phyloP scores from a whole-genome alignment of 1,140 invertebrate genomes.

The Cheumatopsyche charites region DNA sequence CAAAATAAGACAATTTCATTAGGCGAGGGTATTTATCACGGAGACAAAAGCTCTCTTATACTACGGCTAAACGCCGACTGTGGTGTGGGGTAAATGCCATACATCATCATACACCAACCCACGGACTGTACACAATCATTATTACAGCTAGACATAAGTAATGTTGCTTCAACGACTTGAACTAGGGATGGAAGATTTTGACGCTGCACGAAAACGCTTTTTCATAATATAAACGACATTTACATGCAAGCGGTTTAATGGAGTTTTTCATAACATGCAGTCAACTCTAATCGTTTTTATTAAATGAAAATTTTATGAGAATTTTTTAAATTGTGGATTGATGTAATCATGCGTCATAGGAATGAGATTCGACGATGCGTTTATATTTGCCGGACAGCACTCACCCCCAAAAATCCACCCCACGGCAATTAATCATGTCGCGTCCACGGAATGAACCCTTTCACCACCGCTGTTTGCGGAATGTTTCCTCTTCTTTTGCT shows the following conservation, averaged over 20 bases:
- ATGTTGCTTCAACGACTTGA: neutral
- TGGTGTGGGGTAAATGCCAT: neutral
- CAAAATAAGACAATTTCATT: constrained; percentile 34
- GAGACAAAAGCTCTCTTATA: constrained; percentile 28
- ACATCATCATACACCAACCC: constrained; percentile 19
- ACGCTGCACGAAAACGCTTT: too few relatives aligned
- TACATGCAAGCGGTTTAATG: too few relatives aligned
- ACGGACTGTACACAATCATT: constrained; percentile 1
- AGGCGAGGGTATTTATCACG: constrained; percentile 27
- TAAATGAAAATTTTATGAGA: too few relatives aligned
- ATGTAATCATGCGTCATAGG: too few relatives aligned
- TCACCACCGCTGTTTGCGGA: constrained; percentile 30
- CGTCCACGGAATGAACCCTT: constrained; percentile 46
- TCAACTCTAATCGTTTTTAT: too few relatives aligned
- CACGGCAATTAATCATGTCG: constrained; percentile 46
- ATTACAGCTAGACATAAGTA: constrained; percentile 13
- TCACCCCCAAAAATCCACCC: too few relatives aligned
- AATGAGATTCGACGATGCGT: too few relatives aligned
- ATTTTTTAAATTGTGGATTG: too few relatives aligned
- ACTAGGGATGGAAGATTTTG: too few relatives aligned
- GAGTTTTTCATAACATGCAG: too few relatives aligned
- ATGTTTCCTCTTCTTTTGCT: constrained; percentile 47
- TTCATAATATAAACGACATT: too few relatives aligned
- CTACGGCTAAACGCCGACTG: neutral
- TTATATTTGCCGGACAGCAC: too few relatives aligned